Conservation (phyloP, 2,888 invertebrate genomes). For the Chaitophorus viminalis region DNA sequence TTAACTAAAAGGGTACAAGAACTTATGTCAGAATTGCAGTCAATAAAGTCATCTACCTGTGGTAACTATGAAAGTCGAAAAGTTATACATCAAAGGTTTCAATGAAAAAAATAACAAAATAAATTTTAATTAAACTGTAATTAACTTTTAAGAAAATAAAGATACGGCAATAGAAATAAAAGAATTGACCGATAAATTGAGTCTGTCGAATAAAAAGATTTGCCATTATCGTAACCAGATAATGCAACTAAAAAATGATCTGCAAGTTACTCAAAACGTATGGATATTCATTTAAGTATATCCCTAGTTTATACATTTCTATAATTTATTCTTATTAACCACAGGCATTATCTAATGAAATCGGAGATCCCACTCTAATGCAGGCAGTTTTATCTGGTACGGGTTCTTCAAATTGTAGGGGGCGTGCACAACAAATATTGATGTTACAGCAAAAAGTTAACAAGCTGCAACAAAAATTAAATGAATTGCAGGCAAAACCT, state of each 20-base stretch:
- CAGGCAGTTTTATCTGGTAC: conserved; percentile 20
- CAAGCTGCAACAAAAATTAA: conserved; percentile 20
- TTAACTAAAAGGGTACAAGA: too few species aligned
- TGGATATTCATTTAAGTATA: background rate
- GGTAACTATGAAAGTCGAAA: background rate
- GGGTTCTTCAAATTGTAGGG: conserved; percentile 25
- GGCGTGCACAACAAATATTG: conserved; percentile 45
- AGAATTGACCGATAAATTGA: background rate
- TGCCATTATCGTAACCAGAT: conserved; percentile 33
- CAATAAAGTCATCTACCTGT: too few species aligned
- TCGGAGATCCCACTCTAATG: conserved; percentile 13
- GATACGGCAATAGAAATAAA: background rate
- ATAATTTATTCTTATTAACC: background rate
- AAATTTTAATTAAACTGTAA: background rate
- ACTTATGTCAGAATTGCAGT: too few species aligned
- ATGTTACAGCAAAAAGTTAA: conserved; percentile 32
- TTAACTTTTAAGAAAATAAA: background rate
- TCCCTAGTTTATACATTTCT: background rate
- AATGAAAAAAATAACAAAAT: too few species aligned
- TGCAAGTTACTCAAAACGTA: conserved; percentile 36
- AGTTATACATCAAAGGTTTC: too few species aligned
- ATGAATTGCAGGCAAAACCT: background rate
- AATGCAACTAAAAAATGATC: conserved; percentile 34
- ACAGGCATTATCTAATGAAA: conserved; percentile 43
- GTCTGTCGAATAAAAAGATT: conserved; percentile 27